Conservation (phyloP, 2,113 vertebrate genomes). For the Dolichallabes microphthalmus region DNA sequence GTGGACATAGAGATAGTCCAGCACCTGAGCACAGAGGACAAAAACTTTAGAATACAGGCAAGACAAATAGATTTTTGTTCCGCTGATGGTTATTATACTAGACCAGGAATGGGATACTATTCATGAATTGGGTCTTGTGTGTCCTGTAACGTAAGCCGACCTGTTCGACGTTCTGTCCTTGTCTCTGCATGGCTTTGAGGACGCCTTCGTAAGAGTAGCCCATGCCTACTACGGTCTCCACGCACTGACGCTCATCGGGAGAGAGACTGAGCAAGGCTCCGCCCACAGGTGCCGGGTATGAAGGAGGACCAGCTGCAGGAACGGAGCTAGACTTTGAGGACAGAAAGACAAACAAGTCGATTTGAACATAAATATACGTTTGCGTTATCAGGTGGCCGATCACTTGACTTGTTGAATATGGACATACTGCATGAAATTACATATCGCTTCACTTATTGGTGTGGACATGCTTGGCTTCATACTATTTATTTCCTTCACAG, state of each 20-base stretch:
- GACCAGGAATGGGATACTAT: not conserved
- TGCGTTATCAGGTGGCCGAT: not conserved
- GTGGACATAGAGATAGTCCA: constrained; percentile 92
- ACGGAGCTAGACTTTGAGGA: constrained; percentile 53
- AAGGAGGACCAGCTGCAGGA: constrained; percentile 35
- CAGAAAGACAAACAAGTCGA: not conserved
- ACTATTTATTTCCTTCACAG: not conserved
- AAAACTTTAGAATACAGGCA: constrained; percentile 11
- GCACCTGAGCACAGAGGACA: constrained; percentile 69
- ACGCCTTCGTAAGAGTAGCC: constrained; percentile 90
- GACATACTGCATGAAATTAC: not conserved
- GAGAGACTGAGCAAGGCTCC: constrained; percentile 78
- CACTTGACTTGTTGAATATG: not conserved
- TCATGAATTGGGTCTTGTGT: not conserved
- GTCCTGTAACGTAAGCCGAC: constrained; percentile 63
- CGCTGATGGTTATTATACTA: not conserved
- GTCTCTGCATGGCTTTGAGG: constrained; percentile 92
- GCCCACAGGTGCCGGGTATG: constrained; percentile 58
- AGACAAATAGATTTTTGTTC: not conserved
- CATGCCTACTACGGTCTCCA: constrained; percentile 91
- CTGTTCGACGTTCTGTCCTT: constrained; percentile 94
- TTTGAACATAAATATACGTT: not conserved
- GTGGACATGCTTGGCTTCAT: not conserved
- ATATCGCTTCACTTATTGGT: not conserved
- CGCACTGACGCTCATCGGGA: constrained; percentile 82